These are phyloP conservation scores for Gymnoscelis rufifasciata DNA, from an alignment of 2,888 invertebrate genomes.

Conservation along the genomic window DNA sequence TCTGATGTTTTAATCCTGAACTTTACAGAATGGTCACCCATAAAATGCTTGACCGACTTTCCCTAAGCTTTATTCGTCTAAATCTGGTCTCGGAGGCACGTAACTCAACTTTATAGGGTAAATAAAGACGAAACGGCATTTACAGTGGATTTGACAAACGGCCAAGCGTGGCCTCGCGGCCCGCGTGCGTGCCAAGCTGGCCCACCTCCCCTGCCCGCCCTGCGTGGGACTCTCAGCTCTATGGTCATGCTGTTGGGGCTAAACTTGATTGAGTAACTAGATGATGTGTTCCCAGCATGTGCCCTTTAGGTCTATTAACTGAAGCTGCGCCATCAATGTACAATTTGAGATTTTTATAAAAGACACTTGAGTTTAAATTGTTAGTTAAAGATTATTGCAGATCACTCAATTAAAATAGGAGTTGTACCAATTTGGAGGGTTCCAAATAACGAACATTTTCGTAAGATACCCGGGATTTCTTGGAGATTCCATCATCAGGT, in stretches of 20 bases:
- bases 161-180: conserved; percentile 14
- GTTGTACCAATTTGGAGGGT: too few relatives aligned
- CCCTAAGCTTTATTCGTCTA: conserved; percentile 31
- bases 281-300: too few relatives aligned
- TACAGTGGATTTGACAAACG: conserved; percentile 30
- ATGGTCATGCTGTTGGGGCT: neutral
- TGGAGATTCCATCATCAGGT: too few relatives aligned
- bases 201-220: conserved; percentile 12
- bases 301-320: too few relatives aligned
- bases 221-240: neutral
- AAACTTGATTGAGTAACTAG: neutral
- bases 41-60: conserved; percentile 33
- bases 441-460: too few relatives aligned
- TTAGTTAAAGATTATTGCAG: too few relatives aligned
- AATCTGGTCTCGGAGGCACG: conserved; percentile 37
- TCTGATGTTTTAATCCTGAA: conserved; percentile 10
- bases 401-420: too few relatives aligned
- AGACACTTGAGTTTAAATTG: too few relatives aligned
- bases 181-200: conserved; percentile 36
- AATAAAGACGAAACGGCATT: conserved; percentile 35
- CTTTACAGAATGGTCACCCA: conserved; percentile 7
- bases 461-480: too few relatives aligned
- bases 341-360: too few relatives aligned
- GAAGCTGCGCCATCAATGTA: too few relatives aligned
- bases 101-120: conserved; percentile 38